Evolutionary conservation across 2,113 vertebrate genomes (phyloP).

Genomic region (Tychaedon coryphoeus): DNA sequence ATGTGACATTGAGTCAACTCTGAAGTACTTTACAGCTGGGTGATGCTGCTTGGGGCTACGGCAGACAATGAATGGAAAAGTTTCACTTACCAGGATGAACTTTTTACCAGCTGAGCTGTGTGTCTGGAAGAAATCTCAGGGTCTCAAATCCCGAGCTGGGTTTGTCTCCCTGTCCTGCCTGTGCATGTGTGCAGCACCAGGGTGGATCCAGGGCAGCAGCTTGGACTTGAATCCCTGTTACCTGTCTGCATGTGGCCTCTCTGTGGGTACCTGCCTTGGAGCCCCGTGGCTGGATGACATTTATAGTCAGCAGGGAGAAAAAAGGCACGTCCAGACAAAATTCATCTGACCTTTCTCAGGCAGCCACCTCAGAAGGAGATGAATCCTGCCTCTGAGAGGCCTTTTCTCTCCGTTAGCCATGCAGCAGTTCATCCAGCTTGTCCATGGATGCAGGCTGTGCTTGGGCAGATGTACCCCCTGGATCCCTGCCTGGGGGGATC

Average conservation of each 20-base stretch:
- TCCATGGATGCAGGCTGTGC: not conserved
- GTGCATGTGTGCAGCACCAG: accelerated
- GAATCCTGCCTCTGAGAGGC: not conserved
- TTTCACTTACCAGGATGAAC: not conserved
- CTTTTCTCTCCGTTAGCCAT: not conserved
- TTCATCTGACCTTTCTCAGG: constrained; percentile 30
- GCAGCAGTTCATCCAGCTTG: not conserved
- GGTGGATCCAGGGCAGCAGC: not conserved
- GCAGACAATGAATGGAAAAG: not conserved
- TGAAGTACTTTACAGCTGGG: not conserved
- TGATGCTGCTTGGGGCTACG: not conserved
- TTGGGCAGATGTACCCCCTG: not conserved
- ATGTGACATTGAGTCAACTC: constrained; percentile 49
- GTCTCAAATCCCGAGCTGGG: not conserved
- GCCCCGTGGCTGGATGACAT: constrained; percentile 1
- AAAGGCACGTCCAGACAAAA: not conserved
- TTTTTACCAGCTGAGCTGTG: not conserved
- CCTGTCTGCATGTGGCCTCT: not conserved
- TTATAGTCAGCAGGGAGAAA: not conserved
- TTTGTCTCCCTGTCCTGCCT: not conserved
- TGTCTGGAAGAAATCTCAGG: not conserved
- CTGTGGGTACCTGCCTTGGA: not conserved
- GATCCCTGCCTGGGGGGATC: not conserved
- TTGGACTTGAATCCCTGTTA: not conserved
- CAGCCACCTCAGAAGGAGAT: constrained; percentile 5